These are phyloP conservation scores for Lutraria rhynchaena DNA, from an alignment of 1,140 invertebrate genomes.

Conservation along the genomic window DNA sequence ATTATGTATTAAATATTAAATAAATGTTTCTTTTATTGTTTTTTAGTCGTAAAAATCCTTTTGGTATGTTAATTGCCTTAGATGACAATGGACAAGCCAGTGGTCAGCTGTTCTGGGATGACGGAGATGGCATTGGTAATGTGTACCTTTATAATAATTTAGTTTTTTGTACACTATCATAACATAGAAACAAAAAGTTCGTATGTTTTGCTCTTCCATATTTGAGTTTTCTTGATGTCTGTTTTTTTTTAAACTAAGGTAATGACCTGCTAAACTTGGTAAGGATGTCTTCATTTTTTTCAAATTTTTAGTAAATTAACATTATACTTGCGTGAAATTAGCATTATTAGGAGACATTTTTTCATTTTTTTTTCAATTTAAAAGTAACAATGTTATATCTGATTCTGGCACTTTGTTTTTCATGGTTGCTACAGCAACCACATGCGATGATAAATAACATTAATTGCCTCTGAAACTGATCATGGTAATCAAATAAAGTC, in stretches of 20 bases:
- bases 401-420: not conserved
- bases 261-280: too few relatives aligned
- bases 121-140: conserved; percentile 77
- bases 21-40: not conserved
- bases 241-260: too few relatives aligned
- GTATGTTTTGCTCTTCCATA: not conserved
- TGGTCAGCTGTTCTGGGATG: conserved; percentile 80
- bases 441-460: not conserved
- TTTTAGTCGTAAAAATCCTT: conserved; percentile 75
- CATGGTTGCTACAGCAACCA: not conserved
- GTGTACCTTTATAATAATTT: not conserved
- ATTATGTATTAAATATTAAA: too few relatives aligned
- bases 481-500: not conserved
- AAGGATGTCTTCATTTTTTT: too few relatives aligned
- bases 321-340: too few relatives aligned
- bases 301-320: too few relatives aligned
- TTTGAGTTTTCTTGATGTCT: not conserved
- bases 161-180: not conserved
- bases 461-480: not conserved
- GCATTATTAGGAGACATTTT: too few relatives aligned
- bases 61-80: conserved; percentile 77
- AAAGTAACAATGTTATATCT: too few relatives aligned
- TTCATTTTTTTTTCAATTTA: too few relatives aligned
- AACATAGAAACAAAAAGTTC: not conserved
- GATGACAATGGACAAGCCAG: conserved; percentile 69